Evolutionary conservation across 2,113 vertebrate genomes (phyloP).

Genomic region (Cyprinodon variegatus): DNA sequence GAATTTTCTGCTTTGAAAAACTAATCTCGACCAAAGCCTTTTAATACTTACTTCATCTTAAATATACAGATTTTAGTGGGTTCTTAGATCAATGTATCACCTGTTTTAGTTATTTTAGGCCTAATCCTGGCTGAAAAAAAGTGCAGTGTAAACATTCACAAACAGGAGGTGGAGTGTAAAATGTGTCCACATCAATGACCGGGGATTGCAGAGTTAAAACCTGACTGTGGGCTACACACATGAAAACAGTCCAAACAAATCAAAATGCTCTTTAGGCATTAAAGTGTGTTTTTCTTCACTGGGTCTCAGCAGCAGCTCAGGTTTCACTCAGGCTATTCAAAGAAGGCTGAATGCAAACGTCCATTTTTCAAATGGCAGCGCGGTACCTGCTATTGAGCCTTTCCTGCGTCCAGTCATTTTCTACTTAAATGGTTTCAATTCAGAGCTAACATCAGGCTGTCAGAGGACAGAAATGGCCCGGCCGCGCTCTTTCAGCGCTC

Average conservation of each 20-base stretch:
- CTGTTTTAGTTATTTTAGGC: not conserved
- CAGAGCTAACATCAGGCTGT: conserved; percentile 70
- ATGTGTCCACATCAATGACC: conserved; percentile 5
- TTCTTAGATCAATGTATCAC: not conserved
- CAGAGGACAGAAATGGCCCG: conserved; percentile 60
- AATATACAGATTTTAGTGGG: not conserved
- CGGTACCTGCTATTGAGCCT: conserved; percentile 56
- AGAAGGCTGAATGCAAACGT: conserved; percentile 47
- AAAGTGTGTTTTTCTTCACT: conserved; percentile 32
- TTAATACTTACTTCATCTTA: no score
- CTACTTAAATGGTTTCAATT: conserved; percentile 80
- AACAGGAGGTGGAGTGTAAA: conserved; percentile 1
- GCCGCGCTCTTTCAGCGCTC: conserved; percentile 62
- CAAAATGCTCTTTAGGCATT: conserved; percentile 8
- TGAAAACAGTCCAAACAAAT: conserved; percentile 30
- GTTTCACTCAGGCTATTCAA: conserved; percentile 54
- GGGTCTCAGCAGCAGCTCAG: conserved; percentile 32
- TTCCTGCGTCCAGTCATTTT: conserved; percentile 68
- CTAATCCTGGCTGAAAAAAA: not conserved
- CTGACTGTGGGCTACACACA: not conserved
- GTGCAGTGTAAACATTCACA: conserved; percentile 4
- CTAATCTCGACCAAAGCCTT: not conserved
- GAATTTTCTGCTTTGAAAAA: no score
- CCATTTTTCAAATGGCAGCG: conserved; percentile 57
- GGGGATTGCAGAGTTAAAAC: conserved; percentile 24